Evolutionary conservation across 2,113 vertebrate species (phyloP).

Genomic region (Chaenogobius annularis): DNA sequence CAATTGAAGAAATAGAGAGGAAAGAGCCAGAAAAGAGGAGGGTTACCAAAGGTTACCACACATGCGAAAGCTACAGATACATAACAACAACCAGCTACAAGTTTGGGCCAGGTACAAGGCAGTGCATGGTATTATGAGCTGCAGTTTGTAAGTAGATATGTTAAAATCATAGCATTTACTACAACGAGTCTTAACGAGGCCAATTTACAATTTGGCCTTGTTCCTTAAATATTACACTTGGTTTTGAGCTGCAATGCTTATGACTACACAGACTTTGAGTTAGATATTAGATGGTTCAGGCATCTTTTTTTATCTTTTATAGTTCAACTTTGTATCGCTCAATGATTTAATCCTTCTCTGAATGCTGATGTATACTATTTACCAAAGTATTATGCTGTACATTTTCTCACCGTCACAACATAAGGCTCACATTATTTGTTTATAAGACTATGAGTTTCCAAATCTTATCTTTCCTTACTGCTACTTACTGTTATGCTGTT

Average conservation of each 20-base stretch:
- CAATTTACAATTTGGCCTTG: background rate
- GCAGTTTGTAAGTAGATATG: background rate
- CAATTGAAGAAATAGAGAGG: slow-evolving; percentile 43
- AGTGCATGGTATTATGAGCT: background rate
- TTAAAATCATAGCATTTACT: background rate
- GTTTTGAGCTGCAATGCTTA: no score
- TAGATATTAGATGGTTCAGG: background rate
- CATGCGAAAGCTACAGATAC: slow-evolving; percentile 23
- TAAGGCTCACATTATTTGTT: background rate
- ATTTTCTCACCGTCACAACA: background rate
- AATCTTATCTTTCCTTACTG: background rate
- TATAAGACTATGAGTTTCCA: background rate
- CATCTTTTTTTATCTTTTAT: no score
- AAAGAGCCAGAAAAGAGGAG: slow-evolving; percentile 13
- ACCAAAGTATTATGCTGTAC: background rate
- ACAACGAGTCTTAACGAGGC: background rate
- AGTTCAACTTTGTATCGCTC: no score
- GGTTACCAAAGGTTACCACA: slow-evolving; percentile 32
- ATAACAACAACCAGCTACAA: slow-evolving; percentile 4
- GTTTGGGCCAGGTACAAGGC: slow-evolving; percentile 4
- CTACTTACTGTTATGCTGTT: background rate
- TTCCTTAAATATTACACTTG: background rate
- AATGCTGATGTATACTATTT: background rate
- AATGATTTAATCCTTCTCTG: background rate
- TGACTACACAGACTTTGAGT: background rate